These are phyloP conservation scores for Corythornis cristatus DNA, from an alignment of 2,113 vertebrate genomes.

Conservation along the genomic window DNA sequence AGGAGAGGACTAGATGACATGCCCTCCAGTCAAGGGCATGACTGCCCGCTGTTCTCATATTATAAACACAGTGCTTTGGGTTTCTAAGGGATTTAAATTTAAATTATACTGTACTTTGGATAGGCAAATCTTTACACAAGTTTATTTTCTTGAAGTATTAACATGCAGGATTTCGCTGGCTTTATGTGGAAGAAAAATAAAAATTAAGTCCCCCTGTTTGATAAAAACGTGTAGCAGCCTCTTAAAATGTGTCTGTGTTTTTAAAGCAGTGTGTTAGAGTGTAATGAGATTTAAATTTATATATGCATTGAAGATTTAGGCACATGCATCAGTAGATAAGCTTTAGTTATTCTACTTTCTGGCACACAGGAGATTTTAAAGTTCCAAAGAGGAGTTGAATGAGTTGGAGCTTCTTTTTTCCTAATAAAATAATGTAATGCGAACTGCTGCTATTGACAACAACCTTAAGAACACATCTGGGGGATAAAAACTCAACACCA, in stretches of 20 bases:
- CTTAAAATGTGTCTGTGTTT: constrained; percentile 63
- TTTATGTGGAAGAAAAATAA: constrained; percentile 60
- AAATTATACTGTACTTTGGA: constrained; percentile 73
- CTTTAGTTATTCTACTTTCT: constrained; percentile 52
- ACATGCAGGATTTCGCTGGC: constrained; percentile 61
- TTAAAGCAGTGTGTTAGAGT: constrained; percentile 57
- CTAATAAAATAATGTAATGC: neutral
- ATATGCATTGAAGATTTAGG: constrained; percentile 60
- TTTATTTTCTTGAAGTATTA: constrained; percentile 73
- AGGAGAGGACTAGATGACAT: constrained; percentile 79
- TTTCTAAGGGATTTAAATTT: constrained; percentile 77
- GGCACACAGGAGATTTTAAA: constrained; percentile 41
- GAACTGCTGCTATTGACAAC: neutral
- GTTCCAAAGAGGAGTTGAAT: constrained; percentile 23
- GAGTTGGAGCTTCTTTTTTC: neutral
- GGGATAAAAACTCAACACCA: constrained; percentile 22
- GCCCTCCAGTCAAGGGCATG: constrained; percentile 86
- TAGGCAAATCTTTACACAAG: constrained; percentile 74
- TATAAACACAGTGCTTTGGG: constrained; percentile 74
- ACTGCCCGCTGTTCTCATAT: constrained; percentile 79
- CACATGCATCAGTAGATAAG: constrained; percentile 45
- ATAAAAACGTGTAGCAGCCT: constrained; percentile 57
- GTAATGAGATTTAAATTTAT: constrained; percentile 71
- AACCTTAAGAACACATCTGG: neutral
- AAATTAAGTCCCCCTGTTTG: constrained; percentile 61